These are phyloP conservation scores for Branchipolynoe longqiensis DNA, from an alignment of 2,888 invertebrate genomes.

Conservation along the genomic window DNA sequence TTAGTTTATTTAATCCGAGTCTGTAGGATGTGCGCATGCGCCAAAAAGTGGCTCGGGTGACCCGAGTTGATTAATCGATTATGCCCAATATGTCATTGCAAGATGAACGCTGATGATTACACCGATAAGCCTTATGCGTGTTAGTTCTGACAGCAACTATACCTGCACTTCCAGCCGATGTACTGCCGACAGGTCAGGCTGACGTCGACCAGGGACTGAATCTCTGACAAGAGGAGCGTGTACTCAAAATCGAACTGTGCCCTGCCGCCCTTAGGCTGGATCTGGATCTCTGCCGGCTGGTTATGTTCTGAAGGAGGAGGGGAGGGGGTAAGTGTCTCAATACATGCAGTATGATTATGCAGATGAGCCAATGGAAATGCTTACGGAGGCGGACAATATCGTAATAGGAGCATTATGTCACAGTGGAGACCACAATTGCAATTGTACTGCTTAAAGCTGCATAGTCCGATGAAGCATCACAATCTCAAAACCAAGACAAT, in stretches of 20 bases:
- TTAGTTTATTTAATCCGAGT: no score
- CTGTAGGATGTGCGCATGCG: no score
- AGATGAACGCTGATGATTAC: no score
- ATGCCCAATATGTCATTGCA: no score
- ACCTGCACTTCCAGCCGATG: constrained; percentile 12
- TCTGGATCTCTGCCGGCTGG: neutral
- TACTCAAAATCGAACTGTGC: neutral
- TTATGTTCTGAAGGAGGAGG: neutral
- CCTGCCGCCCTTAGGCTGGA: neutral
- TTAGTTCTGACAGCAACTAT: no score
- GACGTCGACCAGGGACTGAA: neutral
- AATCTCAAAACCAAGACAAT: no score
- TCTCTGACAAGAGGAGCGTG: neutral
- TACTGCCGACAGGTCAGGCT: neutral
- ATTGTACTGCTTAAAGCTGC: no score
- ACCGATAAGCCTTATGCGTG: no score
- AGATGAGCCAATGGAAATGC: neutral
- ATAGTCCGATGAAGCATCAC: no score
- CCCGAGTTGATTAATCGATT: no score
- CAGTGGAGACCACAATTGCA: neutral
- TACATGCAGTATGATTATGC: neutral
- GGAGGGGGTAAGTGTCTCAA: no score
- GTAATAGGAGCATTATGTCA: neutral
- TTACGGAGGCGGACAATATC: neutral
- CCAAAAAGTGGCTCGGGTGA: no score